These are phyloP conservation scores for Euzetes globulus DNA, from an alignment of 2,888 invertebrate species.

Conservation along the genomic window DNA sequence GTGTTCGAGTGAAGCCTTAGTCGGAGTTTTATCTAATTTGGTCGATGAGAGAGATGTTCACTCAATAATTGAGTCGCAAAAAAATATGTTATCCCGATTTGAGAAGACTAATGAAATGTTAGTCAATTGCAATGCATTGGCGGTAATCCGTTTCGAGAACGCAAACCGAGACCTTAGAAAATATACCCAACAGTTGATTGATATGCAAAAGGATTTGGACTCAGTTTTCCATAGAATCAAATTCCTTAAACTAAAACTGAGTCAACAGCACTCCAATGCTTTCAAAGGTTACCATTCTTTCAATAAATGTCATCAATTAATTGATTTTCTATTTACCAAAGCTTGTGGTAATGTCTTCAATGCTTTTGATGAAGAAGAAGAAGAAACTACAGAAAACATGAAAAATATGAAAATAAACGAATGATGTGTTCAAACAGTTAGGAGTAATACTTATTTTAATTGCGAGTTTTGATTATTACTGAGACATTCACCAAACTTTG, in stretches of 20 bases:
- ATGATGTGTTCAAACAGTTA: not conserved
- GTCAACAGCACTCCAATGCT: slow-evolving; percentile 49
- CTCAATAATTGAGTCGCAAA: slow-evolving; percentile 78
- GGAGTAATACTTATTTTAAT: not conserved
- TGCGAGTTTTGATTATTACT: not conserved
- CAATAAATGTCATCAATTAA: not conserved
- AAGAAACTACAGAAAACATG: slow-evolving; percentile 31
- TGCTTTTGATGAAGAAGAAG: slow-evolving; percentile 39
- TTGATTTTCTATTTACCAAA: not conserved
- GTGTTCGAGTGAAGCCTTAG: slow-evolving; percentile 62
- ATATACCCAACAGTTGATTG: slow-evolving; percentile 73
- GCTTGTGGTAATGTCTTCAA: slow-evolving; percentile 37
- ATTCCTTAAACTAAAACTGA: slow-evolving; percentile 66
- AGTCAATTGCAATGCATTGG: slow-evolving; percentile 89
- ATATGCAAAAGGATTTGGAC: slow-evolving; percentile 91
- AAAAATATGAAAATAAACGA: not conserved
- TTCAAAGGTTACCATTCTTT: slow-evolving; percentile 40
- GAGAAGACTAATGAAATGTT: slow-evolving; percentile 99
- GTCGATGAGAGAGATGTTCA: slow-evolving; percentile 85
- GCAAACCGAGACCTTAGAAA: slow-evolving; percentile 82
- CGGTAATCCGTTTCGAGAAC: slow-evolving; percentile 72
- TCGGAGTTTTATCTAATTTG: slow-evolving; percentile 83
- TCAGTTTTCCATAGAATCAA: slow-evolving; percentile 87
- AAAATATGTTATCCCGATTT: slow-evolving; percentile 89
- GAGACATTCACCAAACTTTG: not conserved